Base-by-base conservation (phyloP, 2,888 invertebrate species). In the Temnothorax rugatulus region DNA sequence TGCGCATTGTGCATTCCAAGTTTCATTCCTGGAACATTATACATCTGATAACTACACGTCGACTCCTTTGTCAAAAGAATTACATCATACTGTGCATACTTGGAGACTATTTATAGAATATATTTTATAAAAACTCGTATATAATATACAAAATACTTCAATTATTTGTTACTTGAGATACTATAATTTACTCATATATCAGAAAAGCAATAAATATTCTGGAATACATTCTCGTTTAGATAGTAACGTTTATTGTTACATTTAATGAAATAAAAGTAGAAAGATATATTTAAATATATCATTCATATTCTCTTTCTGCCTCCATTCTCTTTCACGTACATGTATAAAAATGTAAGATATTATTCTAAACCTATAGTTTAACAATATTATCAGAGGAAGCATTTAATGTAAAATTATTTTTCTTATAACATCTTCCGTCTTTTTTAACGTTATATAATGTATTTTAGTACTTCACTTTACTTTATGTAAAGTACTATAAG, bases 1-100 rank as follows among this genome's bases (percentile, higher is more conserved):
- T 86, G 90, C 83, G 34, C 73, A 68, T 77, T 59, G 74, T 52
- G 76, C 18, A 50, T 83, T 82, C 41, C 41, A 73, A 87, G 86
- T 89, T 89, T 89, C 63, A 63, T 82, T 89, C 84, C 81, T 83
- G 86, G 76, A 88, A 85, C 83, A 79, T n/a, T n/a, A n/a, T 79
- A 75, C 82, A 89, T 89, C 87, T 84, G 84, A 84, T 83, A 64
- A 66, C 50, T 64, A 82, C 61, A 34, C 57, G 47, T 71, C 44
- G n/a, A 68, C 29, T 74, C 59, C 76, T 38, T 57, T 59, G 57
- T 47, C 50, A 59, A 76, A 34, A 34, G 50, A 69, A 44, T 69
- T 69, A 34, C 15, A n/a, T 25, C 18, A 38, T 7, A 25, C 8
- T 25, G 13, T 34, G 38, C n/a, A 61, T 50, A 38, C 38, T 50